A percentile compares a stretch with the other conserved stretches of the same genome.
Conservation (phyloP, 2,888 invertebrate genomes). For the Callinectes sapidus region DNA sequence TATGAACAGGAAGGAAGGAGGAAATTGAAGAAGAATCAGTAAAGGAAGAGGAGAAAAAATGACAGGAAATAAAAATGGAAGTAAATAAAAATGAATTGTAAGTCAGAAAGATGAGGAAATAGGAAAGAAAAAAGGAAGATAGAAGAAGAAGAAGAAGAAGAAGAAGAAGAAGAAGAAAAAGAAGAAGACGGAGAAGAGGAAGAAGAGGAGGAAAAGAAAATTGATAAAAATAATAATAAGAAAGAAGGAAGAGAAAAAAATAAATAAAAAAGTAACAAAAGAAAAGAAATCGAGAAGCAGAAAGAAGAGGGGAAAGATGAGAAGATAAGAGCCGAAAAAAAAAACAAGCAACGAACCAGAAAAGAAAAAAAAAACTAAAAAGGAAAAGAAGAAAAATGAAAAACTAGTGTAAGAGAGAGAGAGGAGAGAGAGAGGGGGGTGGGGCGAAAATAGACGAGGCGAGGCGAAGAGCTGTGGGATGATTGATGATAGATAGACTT, state of each 20-base stretch:
- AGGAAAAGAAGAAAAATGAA: background rate
- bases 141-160: background rate
- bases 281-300: background rate
- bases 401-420: background rate
- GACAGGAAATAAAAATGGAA: too few relatives aligned
- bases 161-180: background rate
- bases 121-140: background rate
- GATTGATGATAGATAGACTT: constrained; percentile 15
- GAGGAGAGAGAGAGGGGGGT: background rate
- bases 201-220: background rate
- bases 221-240: background rate
- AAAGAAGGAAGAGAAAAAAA: background rate
- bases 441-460: background rate
- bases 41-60: too few relatives aligned
- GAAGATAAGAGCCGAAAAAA: too few relatives aligned
- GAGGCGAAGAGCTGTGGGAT: background rate
- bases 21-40: too few relatives aligned
- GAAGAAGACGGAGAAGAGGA: background rate
- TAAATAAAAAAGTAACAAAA: background rate
- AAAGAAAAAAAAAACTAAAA: background rate
- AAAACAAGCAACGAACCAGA: background rate
- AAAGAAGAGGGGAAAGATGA: background rate
- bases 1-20: too few relatives aligned
- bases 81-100: background rate
- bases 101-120: background rate